phyloP scores from a whole-genome alignment of 2,113 vertebrate species.

The Oryzias melastigma region DNA sequence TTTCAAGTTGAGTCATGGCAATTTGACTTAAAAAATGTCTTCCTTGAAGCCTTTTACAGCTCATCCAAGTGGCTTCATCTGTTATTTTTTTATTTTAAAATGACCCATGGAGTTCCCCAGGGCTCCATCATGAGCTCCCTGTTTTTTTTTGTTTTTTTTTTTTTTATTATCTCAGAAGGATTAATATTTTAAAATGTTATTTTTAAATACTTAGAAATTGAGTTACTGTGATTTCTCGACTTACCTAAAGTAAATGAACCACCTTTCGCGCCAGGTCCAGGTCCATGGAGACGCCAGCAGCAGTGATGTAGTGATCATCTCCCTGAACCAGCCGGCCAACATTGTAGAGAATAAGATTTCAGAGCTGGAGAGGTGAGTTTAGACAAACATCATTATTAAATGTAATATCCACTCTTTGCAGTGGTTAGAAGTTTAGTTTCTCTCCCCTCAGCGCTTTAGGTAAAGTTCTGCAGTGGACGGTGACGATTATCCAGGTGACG shows the following conservation, averaged over 20 bases:
- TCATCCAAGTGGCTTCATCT: too few species aligned
- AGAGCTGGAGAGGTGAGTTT: constrained; percentile 68
- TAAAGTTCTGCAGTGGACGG: constrained; percentile 55
- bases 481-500: constrained; percentile 57
- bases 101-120: too few species aligned
- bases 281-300: constrained; percentile 54
- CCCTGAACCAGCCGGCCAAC: constrained; percentile 69
- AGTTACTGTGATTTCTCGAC: too few species aligned
- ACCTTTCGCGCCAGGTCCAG: constrained; percentile 58
- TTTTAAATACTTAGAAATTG: too few species aligned
- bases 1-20: too few species aligned
- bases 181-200: too few species aligned
- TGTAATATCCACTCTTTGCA: rapidly evolving
- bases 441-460: constrained; percentile 64
- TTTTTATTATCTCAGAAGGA: too few species aligned
- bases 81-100: too few species aligned
- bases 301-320: constrained; percentile 63
- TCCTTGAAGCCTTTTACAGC: too few species aligned
- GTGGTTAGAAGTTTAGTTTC: rapidly evolving
- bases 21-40: too few species aligned
- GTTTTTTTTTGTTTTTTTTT: too few species aligned
- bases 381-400: rapidly evolving
- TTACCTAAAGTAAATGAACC: not conserved
- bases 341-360: constrained; percentile 64
- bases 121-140: too few species aligned